Conservation (phyloP, 64 coral and sea anemone genomes). For the Montipora cactus region DNA sequence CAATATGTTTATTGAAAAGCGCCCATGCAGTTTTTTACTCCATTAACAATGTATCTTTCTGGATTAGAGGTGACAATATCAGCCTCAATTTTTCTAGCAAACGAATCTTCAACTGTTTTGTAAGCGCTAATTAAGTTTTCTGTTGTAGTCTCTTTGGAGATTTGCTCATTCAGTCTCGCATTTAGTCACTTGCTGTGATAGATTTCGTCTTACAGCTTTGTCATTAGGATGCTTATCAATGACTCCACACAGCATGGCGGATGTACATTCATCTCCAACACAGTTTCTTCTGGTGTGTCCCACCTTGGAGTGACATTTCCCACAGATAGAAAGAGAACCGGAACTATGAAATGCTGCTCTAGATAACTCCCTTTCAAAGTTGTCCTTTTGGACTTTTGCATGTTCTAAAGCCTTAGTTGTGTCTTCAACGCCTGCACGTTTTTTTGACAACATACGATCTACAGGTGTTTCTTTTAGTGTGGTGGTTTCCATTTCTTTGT, state of each 20-base stretch:
- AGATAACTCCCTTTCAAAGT: slow-evolving; percentile 33
- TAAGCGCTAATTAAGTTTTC: slow-evolving; percentile 1
- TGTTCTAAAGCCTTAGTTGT: slow-evolving; percentile 19
- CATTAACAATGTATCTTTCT: slow-evolving; percentile 40
- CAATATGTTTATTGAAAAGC: neutral
- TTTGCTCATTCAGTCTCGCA: slow-evolving; percentile 15
- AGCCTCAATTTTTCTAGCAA: slow-evolving; percentile 42
- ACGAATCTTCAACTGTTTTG: slow-evolving; percentile 45
- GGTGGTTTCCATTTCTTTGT: no score
- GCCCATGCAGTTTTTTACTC: slow-evolving; percentile 50
- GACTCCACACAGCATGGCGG: slow-evolving; percentile 35
- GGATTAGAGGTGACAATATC: slow-evolving; percentile 39
- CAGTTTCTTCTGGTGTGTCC: slow-evolving; percentile 37
- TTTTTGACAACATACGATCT: slow-evolving; percentile 26
- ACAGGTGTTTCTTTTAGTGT: neutral
- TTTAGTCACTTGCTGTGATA: slow-evolving; percentile 6
- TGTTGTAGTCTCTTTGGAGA: slow-evolving; percentile 41
- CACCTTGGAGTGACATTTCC: slow-evolving; percentile 19
- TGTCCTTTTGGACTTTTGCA: neutral
- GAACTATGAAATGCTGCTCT: slow-evolving; percentile 29
- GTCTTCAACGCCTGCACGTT: slow-evolving; percentile 10
- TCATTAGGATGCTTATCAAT: slow-evolving; percentile 46
- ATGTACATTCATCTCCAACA: slow-evolving; percentile 2
- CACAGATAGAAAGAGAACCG: slow-evolving; percentile 10
- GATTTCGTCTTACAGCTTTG: slow-evolving; percentile 12